These are phyloP conservation scores for Toxonevra muliebris DNA, from an alignment of 2,888 invertebrate genomes.

Conservation along the genomic window DNA sequence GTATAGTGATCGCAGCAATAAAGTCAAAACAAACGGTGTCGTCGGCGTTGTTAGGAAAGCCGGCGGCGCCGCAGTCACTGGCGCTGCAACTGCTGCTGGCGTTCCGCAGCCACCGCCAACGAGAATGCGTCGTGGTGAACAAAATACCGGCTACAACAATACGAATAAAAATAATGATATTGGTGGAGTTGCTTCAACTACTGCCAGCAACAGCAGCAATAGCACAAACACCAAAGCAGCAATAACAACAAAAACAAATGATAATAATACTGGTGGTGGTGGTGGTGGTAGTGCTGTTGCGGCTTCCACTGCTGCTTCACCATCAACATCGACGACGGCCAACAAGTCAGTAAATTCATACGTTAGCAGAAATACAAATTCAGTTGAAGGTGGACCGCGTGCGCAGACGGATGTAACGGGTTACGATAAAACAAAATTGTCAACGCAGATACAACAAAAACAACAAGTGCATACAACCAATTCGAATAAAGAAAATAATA, in stretches of 20 bases:
- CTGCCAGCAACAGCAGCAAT: constrained; percentile 41
- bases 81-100: constrained; percentile 10
- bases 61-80: neutral
- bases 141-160: constrained; percentile 15
- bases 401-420: constrained; percentile 55
- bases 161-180: constrained; percentile 35
- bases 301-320: constrained; percentile 26
- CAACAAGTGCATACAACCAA: constrained; percentile 39
- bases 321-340: constrained; percentile 4
- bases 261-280: constrained; percentile 5
- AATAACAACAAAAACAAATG: constrained; percentile 20
- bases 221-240: constrained; percentile 2
- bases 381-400: constrained; percentile 65
- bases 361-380: constrained; percentile 49
- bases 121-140: constrained; percentile 8
- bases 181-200: constrained; percentile 37
- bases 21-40: too few relatives aligned
- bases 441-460: constrained; percentile 35
- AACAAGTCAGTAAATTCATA: constrained; percentile 46
- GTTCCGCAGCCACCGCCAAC: constrained; percentile 5
- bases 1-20: constrained; percentile 14
- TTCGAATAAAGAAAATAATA: constrained; percentile 43
- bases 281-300: constrained; percentile 24
- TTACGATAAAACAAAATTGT: constrained; percentile 35
- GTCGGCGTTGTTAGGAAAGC: too few relatives aligned